phyloP scores from a whole-genome alignment of 1,140 invertebrate species.

The Bacillus rossius region DNA sequence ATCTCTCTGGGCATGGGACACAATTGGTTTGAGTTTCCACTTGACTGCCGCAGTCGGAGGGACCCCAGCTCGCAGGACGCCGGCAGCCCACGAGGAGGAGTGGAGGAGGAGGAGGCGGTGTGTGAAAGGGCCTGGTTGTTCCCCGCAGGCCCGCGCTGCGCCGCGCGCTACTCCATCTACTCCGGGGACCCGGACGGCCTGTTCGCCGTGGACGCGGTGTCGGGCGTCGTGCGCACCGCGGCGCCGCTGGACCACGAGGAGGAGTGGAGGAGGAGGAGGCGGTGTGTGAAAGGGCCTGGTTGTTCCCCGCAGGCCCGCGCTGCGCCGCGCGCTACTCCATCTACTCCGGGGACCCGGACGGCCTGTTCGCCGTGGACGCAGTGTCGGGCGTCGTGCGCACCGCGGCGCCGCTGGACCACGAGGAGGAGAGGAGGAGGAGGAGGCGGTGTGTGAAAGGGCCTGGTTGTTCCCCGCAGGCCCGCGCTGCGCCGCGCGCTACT shows the following conservation, averaged over 20 bases:
- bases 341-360: slow-evolving; percentile 72
- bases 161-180: slow-evolving; percentile 73
- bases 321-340: slow-evolving; percentile 71
- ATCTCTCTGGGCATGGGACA: no score
- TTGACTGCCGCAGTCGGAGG: no score
- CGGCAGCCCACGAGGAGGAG: slow-evolving; percentile 80
- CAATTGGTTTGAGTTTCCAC: no score
- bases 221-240: slow-evolving; percentile 73
- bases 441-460: no score
- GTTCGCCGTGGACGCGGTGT: slow-evolving; percentile 72
- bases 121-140: no score
- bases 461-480: slow-evolving; percentile 53
- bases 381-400: slow-evolving; percentile 72
- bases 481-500: slow-evolving; percentile 62
- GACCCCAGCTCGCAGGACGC: no score
- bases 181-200: slow-evolving; percentile 74
- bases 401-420: slow-evolving; percentile 73
- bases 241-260: slow-evolving; percentile 74
- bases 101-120: no score
- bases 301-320: slow-evolving; percentile 51
- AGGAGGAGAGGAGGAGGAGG: no score
- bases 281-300: no score
- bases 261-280: no score
- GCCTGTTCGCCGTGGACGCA: slow-evolving; percentile 75
- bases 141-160: slow-evolving; percentile 51